Evolutionary conservation across 2,888 invertebrate genomes (phyloP), one percentile per base, ranked within the genome.

Genomic region (Parnassius orleans): DNA sequence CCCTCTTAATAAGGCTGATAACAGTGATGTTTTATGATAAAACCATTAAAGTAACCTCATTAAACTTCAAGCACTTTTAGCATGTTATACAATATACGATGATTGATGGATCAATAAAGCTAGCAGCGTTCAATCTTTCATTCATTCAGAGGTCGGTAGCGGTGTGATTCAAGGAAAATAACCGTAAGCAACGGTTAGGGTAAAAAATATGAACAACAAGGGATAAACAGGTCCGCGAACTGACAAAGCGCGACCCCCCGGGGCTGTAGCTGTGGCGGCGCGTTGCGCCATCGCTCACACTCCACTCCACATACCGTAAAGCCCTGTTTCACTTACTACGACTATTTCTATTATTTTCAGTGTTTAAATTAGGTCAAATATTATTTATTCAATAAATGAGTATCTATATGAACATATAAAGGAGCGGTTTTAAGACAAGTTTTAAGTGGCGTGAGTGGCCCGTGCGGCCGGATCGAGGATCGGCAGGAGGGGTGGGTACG

Each of bases 201-300:
- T 48, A 9, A 42, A 57, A 61, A 53, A 52, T 9, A n/a, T 42
- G 43, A 57, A 53, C 33, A 14, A 14, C 48, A 42, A 55, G 44
- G 41, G 41, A 46, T 51, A 55, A 56, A 55, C 56, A 56, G 81
- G 78, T 79, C 77, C 70, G 76, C 68, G 70, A 76, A 74, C 75
- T 75, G 76, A 78, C 77, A 79, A 75, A 79, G 76, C 72, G 74
- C 76, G 79, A 78, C 77, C 77, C 82, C 78, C 70, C 77, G 74
- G 79, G 71, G 74, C 70, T 19, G 19, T 19, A 19, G 60, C 15
- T 5, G 11, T 19, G 57, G 19, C 19, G 12, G 11, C 24, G 12
- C 44, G 15, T 44, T 24, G 44, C 24, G 12, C n/a, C 24, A 19
- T 11, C 48, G 48, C 41, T 14, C 41, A 24, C 55, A 12, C 9